Base-by-base conservation (phyloP, 2,888 invertebrate genomes). In the Caenorhabditis plicata region DNA sequence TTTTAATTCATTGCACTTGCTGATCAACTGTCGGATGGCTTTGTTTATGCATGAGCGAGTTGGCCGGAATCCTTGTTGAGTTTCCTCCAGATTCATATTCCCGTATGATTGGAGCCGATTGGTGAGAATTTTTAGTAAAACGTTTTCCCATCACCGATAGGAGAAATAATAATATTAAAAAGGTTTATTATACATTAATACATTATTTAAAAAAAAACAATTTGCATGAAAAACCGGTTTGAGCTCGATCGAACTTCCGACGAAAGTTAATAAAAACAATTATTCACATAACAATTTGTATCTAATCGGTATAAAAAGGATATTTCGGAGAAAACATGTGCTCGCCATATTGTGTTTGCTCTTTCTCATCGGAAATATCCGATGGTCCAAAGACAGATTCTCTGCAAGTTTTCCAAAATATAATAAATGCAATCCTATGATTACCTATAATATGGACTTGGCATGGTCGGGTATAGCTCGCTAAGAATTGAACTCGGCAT, bases 381-480 rank as follows among this genome's bases (percentile, higher is more conserved):
- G 69, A 64, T 20, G 58, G 38, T 13, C 80, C 80, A 50, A 77
- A 77, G 50, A 64, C 68, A 8, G 77, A 77, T 61, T 80, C 80
- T 42, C 77, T 77, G 58, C 9, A 58, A 56, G 8, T 7, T 7
- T 31, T 19, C 8, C 19, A 41, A 26, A 8, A 41, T n/a, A n/a
- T 29, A n/a, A 7, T 27, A 42, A 20, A 19, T 42, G 27, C n/a
- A 44, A 25, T 26, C 29, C 19, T 42, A 27, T 40, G 13, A 11
- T 41, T n/a, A 77, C 78, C 67, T 71, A 57, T 79, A 77, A 55
- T 77, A 79, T 2, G 80, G 80, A 47, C 68, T 69, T 5, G 78
- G 77, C 71, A 81, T 65, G n/a, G 70, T 64, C 4, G 80, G 80
- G 52, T 81, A 81, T 7, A 80, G 66, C 42, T 80, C 80, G 41